phyloP scores from a whole-genome alignment of 30 jellyfish, hydroid and myxozoan species.

The Cassiopea andromeda region DNA sequence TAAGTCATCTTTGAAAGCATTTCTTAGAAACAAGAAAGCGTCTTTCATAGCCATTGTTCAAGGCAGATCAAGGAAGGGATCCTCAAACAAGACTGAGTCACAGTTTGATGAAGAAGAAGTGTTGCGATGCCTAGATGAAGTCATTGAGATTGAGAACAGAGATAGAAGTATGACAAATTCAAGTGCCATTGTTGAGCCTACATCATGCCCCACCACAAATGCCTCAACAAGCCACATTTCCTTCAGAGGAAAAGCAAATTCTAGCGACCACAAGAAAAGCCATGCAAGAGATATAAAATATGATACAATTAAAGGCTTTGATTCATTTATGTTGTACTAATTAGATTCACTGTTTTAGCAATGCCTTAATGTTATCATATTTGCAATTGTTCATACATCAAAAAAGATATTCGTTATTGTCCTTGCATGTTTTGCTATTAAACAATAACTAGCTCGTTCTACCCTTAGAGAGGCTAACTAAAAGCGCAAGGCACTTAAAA shows the following conservation, averaged over 20 bases:
- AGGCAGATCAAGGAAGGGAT: neutral
- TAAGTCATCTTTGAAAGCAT: constrained; percentile 3
- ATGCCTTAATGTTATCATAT: neutral
- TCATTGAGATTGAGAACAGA: constrained; percentile 39
- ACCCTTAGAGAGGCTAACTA: too few relatives aligned
- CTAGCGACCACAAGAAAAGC: neutral
- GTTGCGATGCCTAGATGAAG: constrained; percentile 53
- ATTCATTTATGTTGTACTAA: constrained; percentile 66
- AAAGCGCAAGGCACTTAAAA: too few relatives aligned
- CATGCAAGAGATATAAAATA: constrained; percentile 18
- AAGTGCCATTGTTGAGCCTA: neutral
- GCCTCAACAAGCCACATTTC: neutral
- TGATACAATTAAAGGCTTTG: constrained; percentile 68
- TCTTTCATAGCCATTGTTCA: constrained; percentile 1
- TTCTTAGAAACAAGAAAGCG: constrained; percentile 9
- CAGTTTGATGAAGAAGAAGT: constrained; percentile 63
- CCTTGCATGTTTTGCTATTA: too few relatives aligned
- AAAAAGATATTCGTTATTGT: too few relatives aligned
- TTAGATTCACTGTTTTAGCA: neutral
- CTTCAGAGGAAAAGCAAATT: neutral
- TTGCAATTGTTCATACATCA: neutral
- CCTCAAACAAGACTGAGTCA: neutral
- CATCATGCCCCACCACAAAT: neutral
- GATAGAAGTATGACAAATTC: neutral
- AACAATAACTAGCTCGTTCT: too few relatives aligned